These are phyloP conservation scores for Acropora tenuis DNA, from an alignment of 64 coral and sea anemone genomes.

Conservation along the genomic window DNA sequence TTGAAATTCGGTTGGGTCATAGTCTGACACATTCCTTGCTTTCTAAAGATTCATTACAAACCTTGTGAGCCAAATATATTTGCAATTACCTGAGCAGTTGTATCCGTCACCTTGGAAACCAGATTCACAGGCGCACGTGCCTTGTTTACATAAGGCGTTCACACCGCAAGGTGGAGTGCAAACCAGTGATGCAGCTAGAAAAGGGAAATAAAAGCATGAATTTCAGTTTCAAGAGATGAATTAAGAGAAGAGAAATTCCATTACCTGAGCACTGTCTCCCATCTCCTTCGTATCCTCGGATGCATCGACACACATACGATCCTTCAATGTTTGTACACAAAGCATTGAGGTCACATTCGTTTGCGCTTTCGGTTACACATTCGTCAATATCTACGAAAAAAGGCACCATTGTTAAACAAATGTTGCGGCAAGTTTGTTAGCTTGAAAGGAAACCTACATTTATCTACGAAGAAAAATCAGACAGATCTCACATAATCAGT, in stretches of 20 bases:
- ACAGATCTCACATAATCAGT: too few relatives aligned
- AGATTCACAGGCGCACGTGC: conserved; percentile 28
- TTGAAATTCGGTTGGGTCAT: too few relatives aligned
- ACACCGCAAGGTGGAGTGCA: conserved; percentile 44
- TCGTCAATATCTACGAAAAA: conserved; percentile 64
- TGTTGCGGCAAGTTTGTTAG: too few relatives aligned
- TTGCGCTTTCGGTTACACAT: conserved; percentile 3
- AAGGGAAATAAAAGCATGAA: neutral
- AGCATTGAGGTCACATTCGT: conserved; percentile 50
- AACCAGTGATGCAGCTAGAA: neutral
- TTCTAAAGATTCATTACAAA: too few relatives aligned
- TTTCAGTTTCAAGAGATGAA: neutral
- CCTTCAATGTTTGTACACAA: conserved; percentile 63
- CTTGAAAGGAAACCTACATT: too few relatives aligned
- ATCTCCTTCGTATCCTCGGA: conserved; percentile 54
- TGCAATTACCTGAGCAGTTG: conserved; percentile 32
- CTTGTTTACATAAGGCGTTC: neutral
- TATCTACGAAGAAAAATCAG: too few relatives aligned
- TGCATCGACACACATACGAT: conserved; percentile 65
- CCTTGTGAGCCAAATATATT: neutral
- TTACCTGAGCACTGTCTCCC: conserved; percentile 74
- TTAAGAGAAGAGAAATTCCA: neutral
- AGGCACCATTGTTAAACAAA: neutral
- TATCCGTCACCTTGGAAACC: conserved; percentile 40
- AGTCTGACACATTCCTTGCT: too few relatives aligned